Evolutionary conservation across 2,113 vertebrate species (phyloP), one percentile per base, ranked within the genome.

Genomic region (Festucalex cinctus): DNA sequence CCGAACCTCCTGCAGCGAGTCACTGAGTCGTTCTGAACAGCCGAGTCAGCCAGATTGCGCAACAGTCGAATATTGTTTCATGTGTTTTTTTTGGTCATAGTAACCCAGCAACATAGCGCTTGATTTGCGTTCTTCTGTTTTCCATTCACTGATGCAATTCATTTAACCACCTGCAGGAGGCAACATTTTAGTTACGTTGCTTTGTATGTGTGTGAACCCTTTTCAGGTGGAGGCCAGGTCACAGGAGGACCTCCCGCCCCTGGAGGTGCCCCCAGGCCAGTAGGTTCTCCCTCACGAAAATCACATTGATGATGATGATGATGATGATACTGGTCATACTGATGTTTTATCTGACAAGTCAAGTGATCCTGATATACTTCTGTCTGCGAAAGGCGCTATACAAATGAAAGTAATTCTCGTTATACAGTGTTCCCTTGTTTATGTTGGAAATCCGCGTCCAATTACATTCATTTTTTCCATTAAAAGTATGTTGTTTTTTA

Each of bases 191-290:
- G 10, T 49, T 1, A 20, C 19, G 2, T 17, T 26, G 13, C 1
- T 59, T 65, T 64, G 26, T 80, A 1, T 57, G n/a, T 4, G 28
- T 32, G 28, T 32, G 28, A 32, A 26, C 65, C 61, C 63, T 14
- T 80, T 58, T 67, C 77, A 93, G 92, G 84, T 80, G 85, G 91
- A 70, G 87, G 85, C 24, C 89, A 89, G 57, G 61, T 73, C 66
- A 66, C 88, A 49, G 77, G 79, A 5, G 84, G 81, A 66, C 73
- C 80, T 46, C 77, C 88, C 44, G 90, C 85, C 69, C 77, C 85
- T 10, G 86, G 74, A 63, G 84, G 87, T 10, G 60, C 37, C 39
- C 28, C 89, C 46, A 87, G 91, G 80, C 91, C 90, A 3, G 91
- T 93, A 65, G 78, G 91, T 88, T 56, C 6, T 20, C 0, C 53